Evolutionary conservation across 35 echinoderm and acorn worm genomes (phyloP).

Genomic region (Hemicentrotus pulcherrimus): DNA sequence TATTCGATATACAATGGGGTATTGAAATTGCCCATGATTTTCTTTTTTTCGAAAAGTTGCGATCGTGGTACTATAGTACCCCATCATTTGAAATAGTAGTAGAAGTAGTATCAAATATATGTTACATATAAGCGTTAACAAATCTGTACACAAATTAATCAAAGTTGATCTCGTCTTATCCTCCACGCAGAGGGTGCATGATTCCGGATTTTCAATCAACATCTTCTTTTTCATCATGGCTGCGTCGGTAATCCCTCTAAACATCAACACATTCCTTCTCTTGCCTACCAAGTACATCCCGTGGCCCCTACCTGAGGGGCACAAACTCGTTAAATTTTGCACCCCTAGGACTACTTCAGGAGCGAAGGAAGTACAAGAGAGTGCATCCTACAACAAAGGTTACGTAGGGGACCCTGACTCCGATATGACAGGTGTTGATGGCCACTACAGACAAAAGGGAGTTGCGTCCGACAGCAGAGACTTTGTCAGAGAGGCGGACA

Average conservation of each 20-base stretch:
- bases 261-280: background rate
- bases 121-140: too few species aligned
- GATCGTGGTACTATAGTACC: too few species aligned
- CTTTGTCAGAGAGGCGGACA: background rate
- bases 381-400: background rate
- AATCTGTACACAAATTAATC: background rate
- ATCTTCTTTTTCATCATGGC: constrained; percentile 31
- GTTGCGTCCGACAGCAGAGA: background rate
- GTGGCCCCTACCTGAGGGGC: background rate
- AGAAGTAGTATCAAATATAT: too few species aligned
- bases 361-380: background rate
- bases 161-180: background rate
- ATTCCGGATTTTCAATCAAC: constrained; percentile 31
- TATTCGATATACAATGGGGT: too few species aligned
- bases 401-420: background rate
- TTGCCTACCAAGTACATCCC: background rate
- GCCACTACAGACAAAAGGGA: background rate
- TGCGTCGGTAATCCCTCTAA: background rate
- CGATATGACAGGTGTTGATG: background rate
- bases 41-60: too few species aligned
- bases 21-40: too few species aligned
- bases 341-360: background rate
- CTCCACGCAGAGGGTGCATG: constrained; percentile 5
- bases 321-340: background rate
- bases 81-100: too few species aligned